Evolutionary conservation across 2,888 invertebrate genomes (phyloP), one percentile per base, ranked within the genome.

Genomic region (Shargacucullia verbasci): DNA sequence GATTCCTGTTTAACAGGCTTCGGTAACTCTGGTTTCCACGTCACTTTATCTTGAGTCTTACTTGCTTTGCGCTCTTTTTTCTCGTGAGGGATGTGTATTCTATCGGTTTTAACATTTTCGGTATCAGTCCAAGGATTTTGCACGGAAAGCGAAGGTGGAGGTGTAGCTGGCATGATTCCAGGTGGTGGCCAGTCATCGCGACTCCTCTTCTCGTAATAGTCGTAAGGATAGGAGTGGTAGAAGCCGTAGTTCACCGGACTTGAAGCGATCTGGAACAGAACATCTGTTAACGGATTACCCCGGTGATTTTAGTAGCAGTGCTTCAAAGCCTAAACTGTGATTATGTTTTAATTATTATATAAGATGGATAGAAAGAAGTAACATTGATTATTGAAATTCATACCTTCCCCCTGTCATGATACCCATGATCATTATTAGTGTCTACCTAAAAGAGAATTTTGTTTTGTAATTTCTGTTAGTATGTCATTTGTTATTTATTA

Each of bases 171-270:
- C 89, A 92, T 89, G 78, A 88, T 37, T 0, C 76, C 81, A 15
- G 79, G 85, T 73, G 83, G 70, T 0, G 83, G 82, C 90, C 89
- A 91, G 61, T 87, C 84, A 33, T 86, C 83, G 9, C 84, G 80
- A 64, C 91, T 91, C 63, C 94, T 78, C 70, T 89, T 92, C 63
- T 94, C 94, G 52, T 87, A 91, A 73, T 92, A 90, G n/a, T 92
- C 92, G 66, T 92, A 88, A 10, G 93, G 94, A 54, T 95, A 94
- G 3, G 94, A 85, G 62, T 96, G 96, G 83, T 97, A 97, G 46
- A 97, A 94, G 14, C 97, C 97, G 81, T 97, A 97, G 91, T 95
- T 97, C 61, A 97, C 81, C 85, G 97, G 96, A 89, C 95, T 96
- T 73, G 96, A 94, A 78, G 96, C 96, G 78, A 96, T 95, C 95